A percentile compares a stretch with the other conserved stretches of the same genome.
Conservation (phyloP, 2,888 invertebrate genomes). For the Apotomis betuletana region DNA sequence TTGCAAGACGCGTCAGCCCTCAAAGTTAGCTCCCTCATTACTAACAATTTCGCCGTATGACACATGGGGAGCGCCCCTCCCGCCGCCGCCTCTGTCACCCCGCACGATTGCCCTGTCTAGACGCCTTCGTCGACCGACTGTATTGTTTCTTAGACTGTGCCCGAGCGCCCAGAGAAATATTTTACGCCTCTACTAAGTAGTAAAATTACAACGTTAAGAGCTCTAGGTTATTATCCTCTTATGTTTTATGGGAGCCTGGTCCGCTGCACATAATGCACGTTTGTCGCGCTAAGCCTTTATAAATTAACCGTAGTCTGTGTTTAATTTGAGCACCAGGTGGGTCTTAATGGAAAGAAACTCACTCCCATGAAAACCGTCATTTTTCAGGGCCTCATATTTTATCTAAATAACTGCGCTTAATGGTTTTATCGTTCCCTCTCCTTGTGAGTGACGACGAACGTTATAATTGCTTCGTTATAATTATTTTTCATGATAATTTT, state of each 20-base stretch:
- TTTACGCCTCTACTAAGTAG: constrained; percentile 28
- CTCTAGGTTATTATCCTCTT: constrained; percentile 34
- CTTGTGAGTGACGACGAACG: background rate
- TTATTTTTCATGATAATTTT: background rate
- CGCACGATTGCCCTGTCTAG: too few relatives aligned
- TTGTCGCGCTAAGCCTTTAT: constrained; percentile 38
- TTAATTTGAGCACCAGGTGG: constrained; percentile 37
- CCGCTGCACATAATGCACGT: constrained; percentile 30
- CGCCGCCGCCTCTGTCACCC: too few relatives aligned
- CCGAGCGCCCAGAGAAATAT: constrained; percentile 15
- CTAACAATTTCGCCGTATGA: too few relatives aligned
- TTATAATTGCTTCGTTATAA: constrained; percentile 1
- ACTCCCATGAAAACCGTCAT: constrained; percentile 21
- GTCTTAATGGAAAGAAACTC: constrained; percentile 26
- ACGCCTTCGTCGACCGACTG: too few relatives aligned
- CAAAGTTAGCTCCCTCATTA: too few relatives aligned
- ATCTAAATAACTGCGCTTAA: constrained; percentile 3
- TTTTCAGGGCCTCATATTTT: constrained; percentile 18
- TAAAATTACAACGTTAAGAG: constrained; percentile 32
- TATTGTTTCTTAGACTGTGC: too few relatives aligned
- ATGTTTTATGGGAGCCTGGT: constrained; percentile 34
- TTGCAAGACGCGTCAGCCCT: too few relatives aligned
- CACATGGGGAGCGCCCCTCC: too few relatives aligned
- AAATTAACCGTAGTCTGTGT: constrained; percentile 27
- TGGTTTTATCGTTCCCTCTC: background rate